Evolutionary conservation across 2,113 vertebrate species (phyloP), one percentile per base, ranked within the genome.

Genomic region (Echinops telfairi): DNA sequence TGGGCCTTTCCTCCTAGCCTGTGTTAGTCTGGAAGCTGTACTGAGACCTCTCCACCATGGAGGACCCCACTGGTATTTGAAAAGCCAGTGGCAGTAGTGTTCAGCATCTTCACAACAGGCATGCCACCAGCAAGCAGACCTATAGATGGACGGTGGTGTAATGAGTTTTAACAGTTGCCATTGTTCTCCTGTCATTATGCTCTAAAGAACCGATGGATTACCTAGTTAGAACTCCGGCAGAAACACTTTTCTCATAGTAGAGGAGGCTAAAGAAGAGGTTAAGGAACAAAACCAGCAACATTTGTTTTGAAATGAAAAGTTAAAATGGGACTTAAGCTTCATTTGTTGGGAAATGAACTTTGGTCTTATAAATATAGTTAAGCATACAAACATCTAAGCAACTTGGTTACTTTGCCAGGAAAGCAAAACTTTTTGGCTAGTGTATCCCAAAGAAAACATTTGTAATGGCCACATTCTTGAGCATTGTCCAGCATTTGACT

Each of bases 321-420:
- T 57, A 23, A 33, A 43, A 31, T 77, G 64, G 88, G 84, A 38
- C 16, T 62, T 75, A 76, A 19, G 86, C 70, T 36, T 89, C 29
- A 47, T 97, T 70, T 38, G 84, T 93, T 95, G 86, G 82, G 96
- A 86, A 94, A 84, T 16, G 64, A 84, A 57, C 91, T 95, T 29
- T 85, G 94, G 29, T 88, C 64, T 97, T 91, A 84, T 85, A 92
- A 85, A 94, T 92, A 82, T 2, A 86, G 90, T 82, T 85, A n/a
- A 86, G 0, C 33, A 62, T 31, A 53, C 75, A 87, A 86, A 83
- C 2, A 10, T 38, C 95, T 89, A 94, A 89, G 77, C 83, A 92
- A 76, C 77, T 36, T 64, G 86, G 22, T 87, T 84, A 84, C 60
- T 95, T 88, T 92, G 79, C 43, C 93, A 14, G 89, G 93, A 91